phyloP scores from a whole-genome alignment of 2,888 invertebrate species.

The Diplazon laetatorius region DNA sequence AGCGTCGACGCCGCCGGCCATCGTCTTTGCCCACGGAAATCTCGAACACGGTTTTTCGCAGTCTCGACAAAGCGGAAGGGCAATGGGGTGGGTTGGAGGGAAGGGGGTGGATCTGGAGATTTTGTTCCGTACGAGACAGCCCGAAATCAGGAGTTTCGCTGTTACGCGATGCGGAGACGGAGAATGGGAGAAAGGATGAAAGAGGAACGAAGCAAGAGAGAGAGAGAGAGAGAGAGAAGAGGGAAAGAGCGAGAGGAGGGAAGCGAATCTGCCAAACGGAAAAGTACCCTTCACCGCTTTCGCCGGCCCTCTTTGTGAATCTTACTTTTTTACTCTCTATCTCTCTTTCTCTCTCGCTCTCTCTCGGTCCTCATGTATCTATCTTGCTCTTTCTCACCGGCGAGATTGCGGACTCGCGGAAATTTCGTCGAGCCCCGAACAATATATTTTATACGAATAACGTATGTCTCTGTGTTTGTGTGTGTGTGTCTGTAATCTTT shows the following conservation, averaged over 20 bases:
- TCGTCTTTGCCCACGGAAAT: slow-evolving; percentile 31
- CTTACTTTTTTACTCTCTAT: not conserved
- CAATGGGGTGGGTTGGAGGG: not conserved
- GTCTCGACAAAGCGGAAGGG: slow-evolving; percentile 33
- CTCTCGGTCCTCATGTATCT: not conserved
- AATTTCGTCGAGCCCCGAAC: slow-evolving; percentile 24
- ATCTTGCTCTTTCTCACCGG: not conserved
- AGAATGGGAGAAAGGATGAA: too few species aligned
- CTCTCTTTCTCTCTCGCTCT: not conserved
- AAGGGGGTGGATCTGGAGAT: slow-evolving; percentile 39
- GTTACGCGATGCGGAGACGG: too few species aligned
- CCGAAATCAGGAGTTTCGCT: slow-evolving; percentile 44
- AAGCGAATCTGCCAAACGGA: slow-evolving; percentile 27
- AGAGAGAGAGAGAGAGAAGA: not conserved
- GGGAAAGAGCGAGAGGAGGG: not conserved
- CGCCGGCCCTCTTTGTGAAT: slow-evolving; percentile 1
- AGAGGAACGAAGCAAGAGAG: not conserved
- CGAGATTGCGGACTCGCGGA: not conserved
- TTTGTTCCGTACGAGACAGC: slow-evolving; percentile 40
- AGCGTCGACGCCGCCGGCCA: slow-evolving; percentile 36
- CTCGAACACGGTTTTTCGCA: slow-evolving; percentile 41
- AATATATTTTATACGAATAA: slow-evolving; percentile 7
- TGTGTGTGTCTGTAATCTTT: not conserved
- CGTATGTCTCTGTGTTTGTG: not conserved
- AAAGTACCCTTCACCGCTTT: not conserved